Conservation (phyloP, 2,888 invertebrate genomes). For the Argyresthia goedartella region DNA sequence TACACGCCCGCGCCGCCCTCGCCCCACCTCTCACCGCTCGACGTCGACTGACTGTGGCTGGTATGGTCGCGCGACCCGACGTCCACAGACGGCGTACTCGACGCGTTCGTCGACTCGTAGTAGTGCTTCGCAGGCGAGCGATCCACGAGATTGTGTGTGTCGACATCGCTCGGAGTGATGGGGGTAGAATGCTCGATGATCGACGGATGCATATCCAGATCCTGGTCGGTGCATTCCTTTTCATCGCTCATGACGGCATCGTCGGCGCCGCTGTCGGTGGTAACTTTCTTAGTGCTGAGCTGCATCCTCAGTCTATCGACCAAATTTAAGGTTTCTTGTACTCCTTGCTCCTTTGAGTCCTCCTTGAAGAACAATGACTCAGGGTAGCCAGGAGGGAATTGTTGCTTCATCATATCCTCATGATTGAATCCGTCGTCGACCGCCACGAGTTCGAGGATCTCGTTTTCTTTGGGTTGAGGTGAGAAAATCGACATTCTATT, state of each 20-base stretch:
- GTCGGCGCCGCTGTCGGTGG: slow-evolving; percentile 22
- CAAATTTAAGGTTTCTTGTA: slow-evolving; percentile 85
- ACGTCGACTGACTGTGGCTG: not conserved
- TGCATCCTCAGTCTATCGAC: slow-evolving; percentile 86
- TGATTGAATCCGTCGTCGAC: too few relatives aligned
- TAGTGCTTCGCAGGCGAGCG: not conserved
- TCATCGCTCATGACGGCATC: not conserved
- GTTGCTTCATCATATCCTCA: slow-evolving; percentile 75
- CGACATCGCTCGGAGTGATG: slow-evolving; percentile 9
- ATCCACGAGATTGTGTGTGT: not conserved
- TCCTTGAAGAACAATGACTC: slow-evolving; percentile 78
- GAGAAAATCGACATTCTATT: slow-evolving; percentile 75
- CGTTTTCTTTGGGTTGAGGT: slow-evolving; percentile 75
- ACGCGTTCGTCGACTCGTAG: not conserved
- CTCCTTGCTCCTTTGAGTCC: slow-evolving; percentile 83
- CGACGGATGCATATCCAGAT: too few relatives aligned
- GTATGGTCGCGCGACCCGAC: not conserved
- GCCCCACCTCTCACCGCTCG: slow-evolving; percentile 43
- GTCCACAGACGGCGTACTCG: slow-evolving; percentile 2
- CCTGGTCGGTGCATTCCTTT: slow-evolving; percentile 18
- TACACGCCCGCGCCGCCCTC: slow-evolving; percentile 27
- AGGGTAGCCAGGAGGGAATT: slow-evolving; percentile 76
- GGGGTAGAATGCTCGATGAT: slow-evolving; percentile 21
- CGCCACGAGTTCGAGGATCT: slow-evolving; percentile 74
- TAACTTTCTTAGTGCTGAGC: slow-evolving; percentile 76